Evolutionary conservation across 2,113 vertebrate genomes (phyloP).

Genomic region (Zapus hudsonius): DNA sequence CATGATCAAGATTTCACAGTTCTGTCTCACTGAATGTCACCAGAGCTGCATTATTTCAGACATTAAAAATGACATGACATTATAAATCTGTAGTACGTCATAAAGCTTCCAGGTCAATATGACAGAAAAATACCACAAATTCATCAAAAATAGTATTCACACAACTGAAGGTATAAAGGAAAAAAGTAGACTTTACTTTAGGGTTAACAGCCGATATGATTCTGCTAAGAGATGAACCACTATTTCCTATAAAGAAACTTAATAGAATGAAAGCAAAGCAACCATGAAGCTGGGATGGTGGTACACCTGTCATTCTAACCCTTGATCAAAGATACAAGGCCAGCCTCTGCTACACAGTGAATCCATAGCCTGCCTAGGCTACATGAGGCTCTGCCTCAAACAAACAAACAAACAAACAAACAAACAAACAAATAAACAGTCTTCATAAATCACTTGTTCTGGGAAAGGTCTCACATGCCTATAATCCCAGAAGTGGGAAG

Average conservation of each 20-base stretch:
- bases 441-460: conserved; percentile 27
- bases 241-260: conserved; percentile 1
- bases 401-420: no score
- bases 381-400: background rate
- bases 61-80: no score
- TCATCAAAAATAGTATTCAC: conserved; percentile 14
- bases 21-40: conserved; percentile 47
- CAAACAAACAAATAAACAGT: conserved; percentile 27
- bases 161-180: background rate
- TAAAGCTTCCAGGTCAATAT: conserved; percentile 29
- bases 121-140: conserved; percentile 41
- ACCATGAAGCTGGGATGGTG: background rate
- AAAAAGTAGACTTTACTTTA: conserved; percentile 11
- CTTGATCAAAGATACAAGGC: background rate
- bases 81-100: background rate
- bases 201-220: conserved; percentile 4
- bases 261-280: background rate
- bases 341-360: background rate
- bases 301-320: background rate
- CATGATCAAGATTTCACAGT: conserved; percentile 40
- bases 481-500: no score
- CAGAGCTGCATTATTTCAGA: background rate
- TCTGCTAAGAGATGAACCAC: conserved; percentile 29
- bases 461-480: background rate
- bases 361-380: background rate